Percentiles rank a stretch among this genome's conserved stretches.
These are phyloP conservation scores for Bothrops alternatus DNA, from an alignment of 2,797 vertebrate genomes.

Conservation along the genomic window DNA sequence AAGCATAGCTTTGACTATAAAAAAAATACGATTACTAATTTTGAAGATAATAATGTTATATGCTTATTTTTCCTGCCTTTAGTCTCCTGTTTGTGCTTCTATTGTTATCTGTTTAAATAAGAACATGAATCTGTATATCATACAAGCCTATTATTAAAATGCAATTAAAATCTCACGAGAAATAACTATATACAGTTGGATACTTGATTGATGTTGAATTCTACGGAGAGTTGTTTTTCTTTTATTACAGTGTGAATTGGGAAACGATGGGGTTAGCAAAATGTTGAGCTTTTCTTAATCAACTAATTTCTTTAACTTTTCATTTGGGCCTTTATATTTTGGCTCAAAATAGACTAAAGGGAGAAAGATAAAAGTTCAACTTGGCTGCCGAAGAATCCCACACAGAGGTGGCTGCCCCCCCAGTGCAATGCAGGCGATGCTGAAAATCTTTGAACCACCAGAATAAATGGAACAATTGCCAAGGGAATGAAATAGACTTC, in stretches of 20 bases:
- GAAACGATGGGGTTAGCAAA: neutral
- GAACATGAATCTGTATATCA: neutral
- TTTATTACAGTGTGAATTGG: neutral
- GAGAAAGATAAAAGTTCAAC: neutral
- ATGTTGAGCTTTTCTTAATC: neutral
- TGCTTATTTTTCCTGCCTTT: neutral
- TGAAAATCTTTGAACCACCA: constrained; percentile 38
- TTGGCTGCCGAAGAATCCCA: neutral
- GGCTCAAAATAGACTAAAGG: neutral
- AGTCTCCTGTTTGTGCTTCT: neutral
- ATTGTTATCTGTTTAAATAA: neutral
- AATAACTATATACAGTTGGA: neutral
- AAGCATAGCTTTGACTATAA: too few relatives aligned
- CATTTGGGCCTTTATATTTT: neutral
- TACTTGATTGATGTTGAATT: neutral
- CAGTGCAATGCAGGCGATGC: constrained; percentile 5
- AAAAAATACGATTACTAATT: neutral
- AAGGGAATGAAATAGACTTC: constrained; percentile 50
- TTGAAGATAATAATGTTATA: neutral
- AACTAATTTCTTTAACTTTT: neutral
- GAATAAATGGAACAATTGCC: constrained; percentile 35
- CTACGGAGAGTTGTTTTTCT: neutral
- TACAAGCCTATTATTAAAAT: neutral
- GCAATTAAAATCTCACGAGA: neutral
- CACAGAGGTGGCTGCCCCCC: constrained; percentile 19